Base-by-base conservation (phyloP, 1,140 invertebrate species). In the Brachionus plicatilis region DNA sequence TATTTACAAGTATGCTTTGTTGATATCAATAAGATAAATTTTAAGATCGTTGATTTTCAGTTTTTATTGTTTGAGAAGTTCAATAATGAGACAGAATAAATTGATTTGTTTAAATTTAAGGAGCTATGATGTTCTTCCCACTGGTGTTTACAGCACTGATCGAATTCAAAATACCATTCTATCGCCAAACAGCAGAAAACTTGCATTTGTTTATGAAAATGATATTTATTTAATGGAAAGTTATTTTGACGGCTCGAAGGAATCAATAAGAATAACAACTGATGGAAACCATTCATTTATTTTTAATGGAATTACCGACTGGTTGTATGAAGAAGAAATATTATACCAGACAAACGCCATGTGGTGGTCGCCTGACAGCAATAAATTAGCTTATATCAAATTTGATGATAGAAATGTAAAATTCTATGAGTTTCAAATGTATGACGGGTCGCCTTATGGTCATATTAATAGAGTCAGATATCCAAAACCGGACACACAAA, bases 311-410 rank as follows among this genome's bases (percentile, higher is more conserved):
- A 14, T 84, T 3, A 56, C 82, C 1, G 82, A 84, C 68, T 84
- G 82, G 82, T 20, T 84, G 11, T 84, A 84, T 50, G 82, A 84
- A 27, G 82, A 84, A 56, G 82, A 84, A 50, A 84, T 84, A 41
- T 14, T 84, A 1, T 72, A 72, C 70, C 43, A 72, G n/a, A 50
- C 82, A 8, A 72, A 84, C 33, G 82, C 82, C 12, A 84, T 84
- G n/a, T 84, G 66, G 60, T 84, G 82, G 82, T 84, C 82, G 33
- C 68, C 82, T 17, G 66, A 84, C 27, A 72, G 43, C 50, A 27
- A 20, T 11, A 70, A 84, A 37, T 56, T 68, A 33, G 82, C 82
- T 11, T 84, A 17, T 56, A 53, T 84, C 6, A 68, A 84, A 37
- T 84, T 84, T 50, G 45, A 84, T 70, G 82, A 84, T 84, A 33